Percentiles rank a stretch among this genome's conserved stretches.
Evolutionary conservation across 2,797 vertebrate species (phyloP).

Genomic region (Schizopygopsis pylzovi): DNA sequence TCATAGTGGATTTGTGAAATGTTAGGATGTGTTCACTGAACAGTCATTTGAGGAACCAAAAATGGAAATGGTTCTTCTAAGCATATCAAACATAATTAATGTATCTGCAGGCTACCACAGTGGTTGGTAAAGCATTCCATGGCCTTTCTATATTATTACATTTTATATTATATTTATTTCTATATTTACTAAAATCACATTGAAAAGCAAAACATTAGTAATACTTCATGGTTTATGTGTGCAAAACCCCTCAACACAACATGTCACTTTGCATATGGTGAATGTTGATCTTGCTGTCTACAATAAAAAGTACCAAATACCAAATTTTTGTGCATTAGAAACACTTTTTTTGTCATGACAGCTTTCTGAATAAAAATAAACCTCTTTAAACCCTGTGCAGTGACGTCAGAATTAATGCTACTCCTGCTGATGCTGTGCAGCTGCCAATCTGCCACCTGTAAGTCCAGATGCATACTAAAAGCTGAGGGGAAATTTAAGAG

Average conservation of each 20-base stretch:
- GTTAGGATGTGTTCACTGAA: background rate
- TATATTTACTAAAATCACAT: background rate
- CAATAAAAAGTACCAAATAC: background rate
- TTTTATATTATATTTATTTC: background rate
- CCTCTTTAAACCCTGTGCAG: conserved; percentile 52
- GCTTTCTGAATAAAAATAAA: background rate
- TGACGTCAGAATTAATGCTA: background rate
- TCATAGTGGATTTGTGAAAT: background rate
- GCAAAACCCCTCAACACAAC: background rate
- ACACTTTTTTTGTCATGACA: background rate
- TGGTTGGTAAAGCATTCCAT: too few species aligned
- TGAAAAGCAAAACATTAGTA: background rate
- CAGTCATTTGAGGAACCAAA: too few species aligned
- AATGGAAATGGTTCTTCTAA: too few species aligned
- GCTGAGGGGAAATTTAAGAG: conserved; percentile 59
- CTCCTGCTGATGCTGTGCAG: conserved; percentile 65
- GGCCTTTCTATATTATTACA: too few species aligned
- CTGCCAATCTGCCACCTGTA: conserved; percentile 57
- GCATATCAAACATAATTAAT: too few species aligned
- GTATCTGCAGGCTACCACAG: too few species aligned
- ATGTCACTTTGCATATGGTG: background rate
- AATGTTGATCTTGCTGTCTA: background rate
- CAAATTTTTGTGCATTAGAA: background rate
- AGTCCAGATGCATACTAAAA: conserved; percentile 54
- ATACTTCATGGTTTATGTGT: background rate